These are phyloP conservation scores for Chirona hameri DNA, from an alignment of 2,888 invertebrate species.

Conservation along the genomic window DNA sequence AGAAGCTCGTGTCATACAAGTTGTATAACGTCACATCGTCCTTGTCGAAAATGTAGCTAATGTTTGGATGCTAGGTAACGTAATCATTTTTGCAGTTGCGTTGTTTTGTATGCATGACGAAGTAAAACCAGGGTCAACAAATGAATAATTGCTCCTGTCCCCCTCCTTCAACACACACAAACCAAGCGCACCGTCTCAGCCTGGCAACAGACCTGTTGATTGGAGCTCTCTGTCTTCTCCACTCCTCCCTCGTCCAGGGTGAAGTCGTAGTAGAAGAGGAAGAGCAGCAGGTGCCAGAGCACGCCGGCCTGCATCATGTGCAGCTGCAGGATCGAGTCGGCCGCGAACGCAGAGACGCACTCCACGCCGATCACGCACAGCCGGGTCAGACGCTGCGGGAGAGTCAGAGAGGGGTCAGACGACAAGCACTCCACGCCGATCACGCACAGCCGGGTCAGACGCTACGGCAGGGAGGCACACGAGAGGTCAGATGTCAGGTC, in stretches of 20 bases:
- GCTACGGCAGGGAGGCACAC: slow-evolving; percentile 51
- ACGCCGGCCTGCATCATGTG: slow-evolving; percentile 77
- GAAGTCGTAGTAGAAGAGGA: slow-evolving; percentile 92
- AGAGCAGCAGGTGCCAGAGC: slow-evolving; percentile 83
- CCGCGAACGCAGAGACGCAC: slow-evolving; percentile 80
- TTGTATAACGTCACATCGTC: no score
- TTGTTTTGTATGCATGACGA: no score
- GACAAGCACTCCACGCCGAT: slow-evolving; percentile 85
- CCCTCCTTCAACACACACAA: no score
- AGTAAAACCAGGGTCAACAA: no score
- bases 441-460: slow-evolving; percentile 64
- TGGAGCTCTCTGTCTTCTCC: slow-evolving; percentile 73
- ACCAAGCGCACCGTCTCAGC: no score
- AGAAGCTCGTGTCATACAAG: no score
- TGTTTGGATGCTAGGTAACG: no score
- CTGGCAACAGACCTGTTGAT: slow-evolving; percentile 58
- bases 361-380: slow-evolving; percentile 84
- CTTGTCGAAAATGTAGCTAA: no score
- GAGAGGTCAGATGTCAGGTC: slow-evolving; percentile 33
- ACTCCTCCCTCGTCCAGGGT: slow-evolving; percentile 96
- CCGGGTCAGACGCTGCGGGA: slow-evolving; percentile 68
- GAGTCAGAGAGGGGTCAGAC: slow-evolving; percentile 33
- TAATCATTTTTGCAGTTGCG: no score
- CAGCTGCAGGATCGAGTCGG: slow-evolving; percentile 80
- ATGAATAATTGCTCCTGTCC: no score